These are phyloP conservation scores for Trachymyrmex septentrionalis DNA, from an alignment of 1,140 invertebrate species.

Conservation along the genomic window DNA sequence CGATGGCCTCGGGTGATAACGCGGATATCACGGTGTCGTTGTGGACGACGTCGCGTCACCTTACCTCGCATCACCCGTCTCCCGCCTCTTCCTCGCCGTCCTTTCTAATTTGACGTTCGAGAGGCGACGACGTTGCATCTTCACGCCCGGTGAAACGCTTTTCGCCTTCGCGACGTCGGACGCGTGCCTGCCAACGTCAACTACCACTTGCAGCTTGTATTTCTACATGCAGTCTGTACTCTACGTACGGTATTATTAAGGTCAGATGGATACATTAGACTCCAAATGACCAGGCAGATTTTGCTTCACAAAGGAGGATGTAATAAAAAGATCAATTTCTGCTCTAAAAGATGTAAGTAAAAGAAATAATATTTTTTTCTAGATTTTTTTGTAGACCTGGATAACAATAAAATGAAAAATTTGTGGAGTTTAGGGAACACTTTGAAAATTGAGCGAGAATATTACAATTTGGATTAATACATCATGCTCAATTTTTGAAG, in stretches of 20 bases:
- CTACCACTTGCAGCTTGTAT: not conserved
- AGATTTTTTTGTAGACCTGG: too few relatives aligned
- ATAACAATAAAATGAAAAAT: too few relatives aligned
- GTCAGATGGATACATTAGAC: not conserved
- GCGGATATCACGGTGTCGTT: slow-evolving; percentile 49
- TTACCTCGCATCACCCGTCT: slow-evolving; percentile 11
- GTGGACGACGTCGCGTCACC: slow-evolving; percentile 49
- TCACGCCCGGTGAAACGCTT: slow-evolving; percentile 33
- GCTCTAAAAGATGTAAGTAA: too few relatives aligned
- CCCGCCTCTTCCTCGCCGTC: not conserved
- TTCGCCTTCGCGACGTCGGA: slow-evolving; percentile 45
- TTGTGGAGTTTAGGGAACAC: too few relatives aligned
- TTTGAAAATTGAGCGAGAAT: too few relatives aligned
- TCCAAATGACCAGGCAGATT: not conserved
- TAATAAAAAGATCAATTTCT: too few relatives aligned
- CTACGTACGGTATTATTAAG: slow-evolving; percentile 18
- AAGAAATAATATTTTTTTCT: too few relatives aligned
- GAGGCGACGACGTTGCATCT: slow-evolving; percentile 50
- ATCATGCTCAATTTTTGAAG: too few relatives aligned
- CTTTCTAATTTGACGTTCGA: slow-evolving; percentile 61
- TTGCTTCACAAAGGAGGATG: not conserved
- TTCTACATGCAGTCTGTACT: not conserved
- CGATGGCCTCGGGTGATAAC: slow-evolving; percentile 45
- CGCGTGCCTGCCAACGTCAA: slow-evolving; percentile 21
- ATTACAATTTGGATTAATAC: too few relatives aligned